phyloP scores from a whole-genome alignment of 2,797 vertebrate genomes.

The Thamnophis elegans region DNA sequence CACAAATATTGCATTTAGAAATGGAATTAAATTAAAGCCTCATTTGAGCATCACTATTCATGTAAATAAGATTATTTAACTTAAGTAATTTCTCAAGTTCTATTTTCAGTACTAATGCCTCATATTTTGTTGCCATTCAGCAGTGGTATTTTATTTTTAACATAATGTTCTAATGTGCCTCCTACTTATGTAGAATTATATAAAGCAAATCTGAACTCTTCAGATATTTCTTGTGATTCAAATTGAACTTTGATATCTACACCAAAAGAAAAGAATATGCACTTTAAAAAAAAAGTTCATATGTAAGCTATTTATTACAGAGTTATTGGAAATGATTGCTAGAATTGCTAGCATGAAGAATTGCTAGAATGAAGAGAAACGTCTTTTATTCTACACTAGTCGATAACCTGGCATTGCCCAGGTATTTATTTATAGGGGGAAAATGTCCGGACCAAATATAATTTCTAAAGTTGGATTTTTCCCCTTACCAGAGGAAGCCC shows the following conservation, averaged over 20 bases:
- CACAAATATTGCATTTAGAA: not conserved
- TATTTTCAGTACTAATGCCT: not conserved
- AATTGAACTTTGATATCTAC: conserved; percentile 51
- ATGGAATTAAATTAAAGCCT: not conserved
- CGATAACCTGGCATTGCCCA: too few relatives aligned
- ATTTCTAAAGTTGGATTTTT: too few relatives aligned
- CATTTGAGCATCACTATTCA: not conserved
- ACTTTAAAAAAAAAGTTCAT: conserved; percentile 9
- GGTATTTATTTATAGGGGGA: too few relatives aligned
- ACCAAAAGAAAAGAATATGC: conserved; percentile 38
- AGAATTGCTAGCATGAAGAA: too few relatives aligned
- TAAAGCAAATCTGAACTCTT: conserved; percentile 55
- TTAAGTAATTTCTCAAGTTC: not conserved
- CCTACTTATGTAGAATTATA: conserved; percentile 65
- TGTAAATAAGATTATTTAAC: not conserved
- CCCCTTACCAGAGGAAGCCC: too few relatives aligned
- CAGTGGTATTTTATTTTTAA: conserved; percentile 41
- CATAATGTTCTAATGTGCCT: conserved; percentile 59
- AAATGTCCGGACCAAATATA: too few relatives aligned
- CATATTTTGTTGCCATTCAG: not conserved
- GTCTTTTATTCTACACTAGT: not conserved
- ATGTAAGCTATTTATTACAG: conserved; percentile 36
- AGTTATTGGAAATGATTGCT: conserved; percentile 24
- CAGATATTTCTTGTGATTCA: conserved; percentile 60
- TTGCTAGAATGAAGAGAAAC: not conserved